These are phyloP conservation scores for Tokudaia tokunoshimensis DNA, from an alignment of 2,797 vertebrate genomes.

Conservation along the genomic window DNA sequence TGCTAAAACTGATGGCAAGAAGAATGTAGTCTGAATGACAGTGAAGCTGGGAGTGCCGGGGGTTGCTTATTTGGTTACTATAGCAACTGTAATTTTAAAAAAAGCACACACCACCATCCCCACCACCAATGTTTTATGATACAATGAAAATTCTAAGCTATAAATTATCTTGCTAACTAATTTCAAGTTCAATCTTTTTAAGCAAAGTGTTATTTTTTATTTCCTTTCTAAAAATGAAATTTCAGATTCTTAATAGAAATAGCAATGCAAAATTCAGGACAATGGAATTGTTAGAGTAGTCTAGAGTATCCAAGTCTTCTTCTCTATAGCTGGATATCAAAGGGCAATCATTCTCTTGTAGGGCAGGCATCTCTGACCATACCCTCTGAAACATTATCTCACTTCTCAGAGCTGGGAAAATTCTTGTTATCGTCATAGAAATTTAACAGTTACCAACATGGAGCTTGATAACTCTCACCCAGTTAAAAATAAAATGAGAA, in stretches of 20 bases:
- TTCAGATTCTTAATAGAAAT: slow-evolving; percentile 67
- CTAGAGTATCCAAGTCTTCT: background rate
- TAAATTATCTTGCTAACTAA: slow-evolving; percentile 63
- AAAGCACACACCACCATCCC: background rate
- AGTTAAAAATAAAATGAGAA: background rate
- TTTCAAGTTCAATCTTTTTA: slow-evolving; percentile 74
- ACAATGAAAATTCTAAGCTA: slow-evolving; percentile 71
- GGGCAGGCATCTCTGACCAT: background rate
- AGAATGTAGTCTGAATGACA: slow-evolving; percentile 75
- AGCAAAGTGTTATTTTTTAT: slow-evolving; percentile 70
- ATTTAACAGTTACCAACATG: background rate
- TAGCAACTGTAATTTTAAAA: slow-evolving; percentile 73
- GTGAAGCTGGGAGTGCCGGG: slow-evolving; percentile 56
- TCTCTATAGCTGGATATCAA: background rate
- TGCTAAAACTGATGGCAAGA: slow-evolving; percentile 72
- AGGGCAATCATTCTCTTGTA: background rate
- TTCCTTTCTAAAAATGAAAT: slow-evolving; percentile 48
- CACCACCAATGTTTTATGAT: background rate
- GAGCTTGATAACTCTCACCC: background rate
- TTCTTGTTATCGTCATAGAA: background rate
- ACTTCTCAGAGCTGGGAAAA: background rate
- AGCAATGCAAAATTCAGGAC: slow-evolving; percentile 31
- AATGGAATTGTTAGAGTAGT: slow-evolving; percentile 66
- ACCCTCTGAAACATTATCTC: background rate
- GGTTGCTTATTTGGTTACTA: slow-evolving; percentile 80